Base-by-base conservation (phyloP, 2,113 vertebrate genomes). In the Anarhynchus alexandrinus region DNA sequence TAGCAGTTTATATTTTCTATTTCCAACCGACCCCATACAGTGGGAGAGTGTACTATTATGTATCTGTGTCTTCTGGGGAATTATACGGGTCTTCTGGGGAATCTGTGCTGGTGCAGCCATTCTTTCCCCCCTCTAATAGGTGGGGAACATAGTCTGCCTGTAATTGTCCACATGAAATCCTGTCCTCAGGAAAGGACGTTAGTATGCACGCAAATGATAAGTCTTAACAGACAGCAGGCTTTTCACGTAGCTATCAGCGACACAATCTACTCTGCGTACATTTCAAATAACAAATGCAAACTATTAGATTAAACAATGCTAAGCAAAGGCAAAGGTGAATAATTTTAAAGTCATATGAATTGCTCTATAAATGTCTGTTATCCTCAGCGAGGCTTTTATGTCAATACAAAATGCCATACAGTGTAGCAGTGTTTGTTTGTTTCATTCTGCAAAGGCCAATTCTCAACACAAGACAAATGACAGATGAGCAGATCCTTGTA, bases 331-430 rank as follows among this genome's bases (percentile, higher is more conserved):
- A 69, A 90, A 91, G 81, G 81, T 76, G 84, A 71, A 51, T 77
- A 29, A 77, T 91, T 96, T 96, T 82, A 88, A 93, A 92, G 81
- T 94, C 83, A 65, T 42, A 54, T 85, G 71, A 91, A 94, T 95
- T 64, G 82, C 83, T 93, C 96, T 96, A 83, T 92, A 96, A 96
- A 94, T 89, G 81, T 90, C 91, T 96, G 86, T 86, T 93, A 92
- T 55, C 91, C 90, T 96, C 86, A 85, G 86, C 3, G 22, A 96
- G 83, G 74, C 55, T 97, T 71, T 85, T 91, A 65, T 91, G 93
- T 89, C 88, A 78, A 91, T 51, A 90, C 45, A 61, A 92, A 96
- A 96, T 97, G 94, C 76, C 77, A 88, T 85, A 82, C 20, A 9
- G 76, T 83, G 78, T 90, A 87, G 57, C 90, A 82, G 58, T 78